Evolutionary conservation across 53 echinoderm and acorn worm species (phyloP).

Genomic region (Crossaster papposus): DNA sequence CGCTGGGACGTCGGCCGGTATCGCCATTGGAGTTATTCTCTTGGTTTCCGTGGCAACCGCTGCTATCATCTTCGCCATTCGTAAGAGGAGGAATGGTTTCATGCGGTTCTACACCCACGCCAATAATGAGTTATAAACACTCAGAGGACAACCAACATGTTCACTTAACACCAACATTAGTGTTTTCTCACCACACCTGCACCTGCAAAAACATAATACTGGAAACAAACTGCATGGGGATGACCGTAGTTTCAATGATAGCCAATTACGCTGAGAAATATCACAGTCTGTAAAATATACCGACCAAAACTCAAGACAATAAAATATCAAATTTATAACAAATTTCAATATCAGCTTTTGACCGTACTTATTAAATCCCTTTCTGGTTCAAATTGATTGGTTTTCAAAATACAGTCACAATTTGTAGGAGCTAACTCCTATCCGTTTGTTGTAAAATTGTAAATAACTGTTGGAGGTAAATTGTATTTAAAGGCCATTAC

Average conservation of each 20-base stretch:
- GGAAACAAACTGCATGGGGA: background rate
- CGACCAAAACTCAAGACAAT: background rate
- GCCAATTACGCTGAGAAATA: constrained; percentile 37
- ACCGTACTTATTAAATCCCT: background rate
- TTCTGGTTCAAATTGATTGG: background rate
- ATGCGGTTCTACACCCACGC: constrained; percentile 52
- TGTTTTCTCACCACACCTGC: background rate
- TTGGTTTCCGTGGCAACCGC: constrained; percentile 52
- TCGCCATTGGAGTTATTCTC: constrained; percentile 60
- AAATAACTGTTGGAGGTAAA: constrained; percentile 26
- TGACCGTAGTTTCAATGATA: constrained; percentile 46
- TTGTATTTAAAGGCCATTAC: constrained; percentile 21
- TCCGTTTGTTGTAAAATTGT: background rate
- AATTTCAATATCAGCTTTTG: background rate
- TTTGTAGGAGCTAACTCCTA: background rate
- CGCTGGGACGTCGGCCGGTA: constrained; percentile 57
- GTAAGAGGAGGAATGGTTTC: constrained; percentile 50
- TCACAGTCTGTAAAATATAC: constrained; percentile 10
- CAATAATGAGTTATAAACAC: constrained; percentile 32
- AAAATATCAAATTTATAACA: background rate
- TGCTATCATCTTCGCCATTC: constrained; percentile 59
- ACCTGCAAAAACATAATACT: background rate
- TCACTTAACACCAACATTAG: background rate
- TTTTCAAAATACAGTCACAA: background rate
- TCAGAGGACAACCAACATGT: background rate